Evolutionary conservation across 2,113 vertebrate genomes (phyloP).

Genomic region (Rousettus leschenaultii): DNA sequence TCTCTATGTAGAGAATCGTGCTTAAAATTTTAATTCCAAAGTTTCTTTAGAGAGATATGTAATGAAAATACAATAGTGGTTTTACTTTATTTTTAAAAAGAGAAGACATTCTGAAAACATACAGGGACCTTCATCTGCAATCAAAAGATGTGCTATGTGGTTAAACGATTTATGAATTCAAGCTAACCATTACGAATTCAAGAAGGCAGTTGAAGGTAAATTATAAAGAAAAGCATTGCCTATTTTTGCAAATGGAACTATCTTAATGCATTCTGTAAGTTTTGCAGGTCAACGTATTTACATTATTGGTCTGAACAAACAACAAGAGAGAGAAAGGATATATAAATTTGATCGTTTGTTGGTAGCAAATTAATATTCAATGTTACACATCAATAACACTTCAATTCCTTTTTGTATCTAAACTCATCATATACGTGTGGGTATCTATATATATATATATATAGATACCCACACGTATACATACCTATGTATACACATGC

Average conservation of each 20-base stretch:
- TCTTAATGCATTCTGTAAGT: not conserved
- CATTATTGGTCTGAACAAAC: not conserved
- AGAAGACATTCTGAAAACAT: constrained; percentile 15
- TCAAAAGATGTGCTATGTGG: not conserved
- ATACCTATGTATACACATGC: not conserved
- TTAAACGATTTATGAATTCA: constrained; percentile 58
- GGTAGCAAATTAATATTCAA: not conserved
- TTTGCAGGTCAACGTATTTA: not conserved
- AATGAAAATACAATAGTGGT: not conserved
- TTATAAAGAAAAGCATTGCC: constrained; percentile 11
- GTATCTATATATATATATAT: not conserved
- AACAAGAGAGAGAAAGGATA: not conserved
- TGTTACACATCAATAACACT: not conserved
- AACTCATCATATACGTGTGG: rapidly evolving
- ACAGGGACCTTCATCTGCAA: constrained; percentile 11
- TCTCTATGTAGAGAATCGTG: not conserved
- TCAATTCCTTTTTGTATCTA: not conserved
- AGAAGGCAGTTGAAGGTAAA: constrained; percentile 35
- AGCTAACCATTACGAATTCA: constrained; percentile 41
- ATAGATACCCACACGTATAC: not conserved
- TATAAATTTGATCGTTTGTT: not conserved
- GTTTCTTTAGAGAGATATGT: not conserved
- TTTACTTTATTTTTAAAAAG: not conserved
- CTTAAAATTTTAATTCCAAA: constrained; percentile 21
- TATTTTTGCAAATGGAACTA: constrained; percentile 27